Base-by-base conservation (phyloP, 2,888 invertebrate species). In the Drosophila nigricruria region DNA sequence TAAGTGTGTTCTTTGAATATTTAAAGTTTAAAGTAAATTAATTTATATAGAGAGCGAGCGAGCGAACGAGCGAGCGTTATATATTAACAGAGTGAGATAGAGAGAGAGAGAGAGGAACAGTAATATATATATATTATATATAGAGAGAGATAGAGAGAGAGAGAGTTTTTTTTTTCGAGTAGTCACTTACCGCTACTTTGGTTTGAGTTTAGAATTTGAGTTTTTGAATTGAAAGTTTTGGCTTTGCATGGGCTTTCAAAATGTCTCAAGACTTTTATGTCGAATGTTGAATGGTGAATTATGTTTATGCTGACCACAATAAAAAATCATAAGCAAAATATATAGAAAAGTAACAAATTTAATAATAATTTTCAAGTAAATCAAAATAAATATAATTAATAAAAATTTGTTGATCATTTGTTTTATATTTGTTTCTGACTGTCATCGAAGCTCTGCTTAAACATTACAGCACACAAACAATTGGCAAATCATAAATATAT, bases 361-460 rank as follows among this genome's bases (percentile, higher is more conserved):
- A 54, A 43, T n/a, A 43, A 50, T 20, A 53, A 36, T 12, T 5
- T 18, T 9, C 5, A 53, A 36, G n/a, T 9, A 27, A 34, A 67
- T 38, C 5, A n/a, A 38, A 60, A 20, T 1, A 72, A 69, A 58
- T 68, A n/a, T 60, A 34, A 36, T 65, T 50, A 57, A 54, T 14
- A 23, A 66, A 58, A 9, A 67, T 58, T 70, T 81, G 67, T 88
- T 77, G 75, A 75, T 70, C 50, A 73, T 78, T 81, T 84, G 81
- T 72, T 66, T 73, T 73, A 60, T 73, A 73, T 73, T 69, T 74
- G 74, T 75, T 77, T 79, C 80, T 81, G 79, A 74, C 76, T 89
- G 83, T 83, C 82, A 91, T 91, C 90, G 91, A 91, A 91, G 91
- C 91, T 91, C 91, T 90, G 87, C 88, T 85, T 81, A 85, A 88